Evolutionary conservation across 1,140 invertebrate species (phyloP).

Genomic region (Agrilus planipennis): DNA sequence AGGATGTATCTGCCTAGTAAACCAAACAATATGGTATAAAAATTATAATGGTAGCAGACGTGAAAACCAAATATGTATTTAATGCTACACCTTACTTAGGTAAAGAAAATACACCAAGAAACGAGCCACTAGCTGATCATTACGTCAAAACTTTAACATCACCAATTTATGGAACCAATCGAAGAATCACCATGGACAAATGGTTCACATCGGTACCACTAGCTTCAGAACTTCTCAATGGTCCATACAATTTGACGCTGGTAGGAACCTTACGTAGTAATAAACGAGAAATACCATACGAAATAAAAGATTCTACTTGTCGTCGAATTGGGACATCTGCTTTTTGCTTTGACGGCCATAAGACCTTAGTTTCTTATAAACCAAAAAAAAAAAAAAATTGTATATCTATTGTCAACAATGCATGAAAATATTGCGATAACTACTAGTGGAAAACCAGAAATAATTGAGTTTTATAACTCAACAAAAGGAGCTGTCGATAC

Average conservation of each 20-base stretch:
- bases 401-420: neutral
- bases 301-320: neutral
- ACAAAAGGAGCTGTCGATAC: slow-evolving; percentile 6
- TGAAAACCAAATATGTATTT: slow-evolving; percentile 26
- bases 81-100: slow-evolving; percentile 28
- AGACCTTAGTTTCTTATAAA: slow-evolving; percentile 4
- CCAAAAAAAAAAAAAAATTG: no score
- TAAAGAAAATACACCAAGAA: slow-evolving; percentile 20
- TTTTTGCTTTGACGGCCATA: slow-evolving; percentile 4
- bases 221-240: no score
- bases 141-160: slow-evolving; percentile 14
- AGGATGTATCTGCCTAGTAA: slow-evolving; percentile 28
- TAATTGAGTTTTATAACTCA: slow-evolving; percentile 1
- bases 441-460: slow-evolving; percentile 3
- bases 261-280: slow-evolving; percentile 3
- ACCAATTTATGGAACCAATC: slow-evolving; percentile 23
- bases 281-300: slow-evolving; percentile 3
- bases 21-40: slow-evolving; percentile 28
- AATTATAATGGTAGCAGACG: slow-evolving; percentile 25
- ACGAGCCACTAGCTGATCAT: slow-evolving; percentile 20
- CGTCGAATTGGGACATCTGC: neutral
- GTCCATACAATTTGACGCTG: no score
- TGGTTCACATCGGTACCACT: no score
- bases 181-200: slow-evolving; percentile 33
- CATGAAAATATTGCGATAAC: neutral